Evolutionary conservation across 2,888 invertebrate genomes (phyloP), one percentile per base, ranked within the genome.

Genomic region (Hoplodrina blanda): DNA sequence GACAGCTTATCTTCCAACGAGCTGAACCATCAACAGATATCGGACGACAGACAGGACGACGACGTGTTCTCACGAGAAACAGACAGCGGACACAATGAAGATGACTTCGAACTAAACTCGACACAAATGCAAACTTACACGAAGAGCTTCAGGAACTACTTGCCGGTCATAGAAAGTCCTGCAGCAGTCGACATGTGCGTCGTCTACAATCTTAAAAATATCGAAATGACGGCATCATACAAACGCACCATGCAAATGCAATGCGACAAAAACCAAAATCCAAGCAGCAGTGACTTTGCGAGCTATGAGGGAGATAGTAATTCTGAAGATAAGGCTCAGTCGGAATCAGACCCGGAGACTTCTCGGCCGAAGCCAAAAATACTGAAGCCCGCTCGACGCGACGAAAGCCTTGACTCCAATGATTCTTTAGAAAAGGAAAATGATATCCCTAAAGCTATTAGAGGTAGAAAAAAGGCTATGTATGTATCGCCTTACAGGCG

Each of bases 71-170:
- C 92, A 2, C 84, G 91, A 72, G 94, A 92, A 62, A 85, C 82
- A 0, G 95, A 98, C 77, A 98, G 97, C 87, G 97, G 97, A 1
- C 97, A 97, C 64, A 97, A 97, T 84, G 98, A 97, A 73, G 97
- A 97, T 66, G 97, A 97, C 82, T 97, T 97, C 30, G 97, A 97
- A 88, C 95, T 96, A 30, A 96, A 96, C 88, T 96, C 97, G 65
- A 94, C 96, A 13, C 95, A 96, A 87, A 96, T 96, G 93, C 96
- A 96, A 92, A 97, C 97, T 0, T 97, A 97, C 89, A 96, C 96
- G 54, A 96, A 95, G 89, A 96, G 96, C 82, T 93, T 95, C 83
- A 92, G 94, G 62, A 95, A 95, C 80, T 95, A 96, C 70, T 88
- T 96, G 41, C 95, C 96, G 0, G 96, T 96, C 0, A 92, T 94